Conservation (phyloP, 1,140 invertebrate genomes). For the Bombus picipes region DNA sequence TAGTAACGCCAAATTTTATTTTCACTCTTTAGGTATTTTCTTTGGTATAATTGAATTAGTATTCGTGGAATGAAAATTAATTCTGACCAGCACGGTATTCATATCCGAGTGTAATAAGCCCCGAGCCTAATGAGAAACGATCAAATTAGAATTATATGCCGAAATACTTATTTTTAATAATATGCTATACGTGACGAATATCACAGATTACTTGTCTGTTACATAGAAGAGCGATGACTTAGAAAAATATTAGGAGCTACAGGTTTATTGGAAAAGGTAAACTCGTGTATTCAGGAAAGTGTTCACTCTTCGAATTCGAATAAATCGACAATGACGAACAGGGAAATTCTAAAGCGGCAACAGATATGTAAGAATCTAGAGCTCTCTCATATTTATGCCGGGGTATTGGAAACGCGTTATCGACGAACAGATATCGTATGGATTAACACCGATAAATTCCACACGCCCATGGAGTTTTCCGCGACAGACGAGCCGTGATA, state of each 20-base stretch:
- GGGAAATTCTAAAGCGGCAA: background rate
- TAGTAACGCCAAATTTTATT: background rate
- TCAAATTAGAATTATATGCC: too few species aligned
- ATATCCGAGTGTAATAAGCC: background rate
- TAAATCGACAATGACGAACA: background rate
- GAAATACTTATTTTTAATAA: too few species aligned
- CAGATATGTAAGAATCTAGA: background rate
- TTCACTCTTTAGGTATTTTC: background rate
- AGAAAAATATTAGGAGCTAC: too few species aligned
- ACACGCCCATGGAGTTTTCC: slow-evolving; percentile 15
- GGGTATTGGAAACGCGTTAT: slow-evolving; percentile 48
- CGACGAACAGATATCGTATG: slow-evolving; percentile 47
- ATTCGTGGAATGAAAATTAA: too few species aligned
- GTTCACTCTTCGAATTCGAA: background rate
- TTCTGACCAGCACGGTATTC: too few species aligned
- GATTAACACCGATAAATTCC: slow-evolving; percentile 44
- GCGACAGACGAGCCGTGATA: background rate
- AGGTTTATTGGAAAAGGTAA: too few species aligned
- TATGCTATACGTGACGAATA: too few species aligned
- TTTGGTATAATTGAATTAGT: too few species aligned
- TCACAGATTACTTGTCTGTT: too few species aligned
- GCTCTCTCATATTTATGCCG: background rate
- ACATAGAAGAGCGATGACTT: background rate
- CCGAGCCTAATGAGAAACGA: too few species aligned
- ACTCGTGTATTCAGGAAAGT: background rate